A percentile compares a stretch with the other conserved stretches of the same genome.
Evolutionary conservation across 2,797 vertebrate species (phyloP).

Genomic region (Mormyrus hasselquistii): DNA sequence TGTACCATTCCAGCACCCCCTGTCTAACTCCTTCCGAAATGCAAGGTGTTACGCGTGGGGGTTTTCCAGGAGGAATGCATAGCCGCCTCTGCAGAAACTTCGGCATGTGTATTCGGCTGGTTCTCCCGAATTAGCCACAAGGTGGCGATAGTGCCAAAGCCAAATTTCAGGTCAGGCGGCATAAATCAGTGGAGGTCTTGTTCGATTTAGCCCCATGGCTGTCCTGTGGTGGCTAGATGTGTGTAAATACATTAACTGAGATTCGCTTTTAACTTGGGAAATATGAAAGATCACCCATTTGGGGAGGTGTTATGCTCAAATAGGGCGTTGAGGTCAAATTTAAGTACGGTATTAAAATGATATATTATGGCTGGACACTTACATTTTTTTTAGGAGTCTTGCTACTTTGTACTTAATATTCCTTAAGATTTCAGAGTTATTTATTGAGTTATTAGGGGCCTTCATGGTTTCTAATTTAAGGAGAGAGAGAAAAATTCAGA

Average conservation of each 20-base stretch:
- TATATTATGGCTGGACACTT: not conserved
- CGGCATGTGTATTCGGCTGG: not conserved
- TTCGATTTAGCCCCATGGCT: not conserved
- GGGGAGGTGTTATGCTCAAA: not conserved
- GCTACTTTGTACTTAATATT: not conserved
- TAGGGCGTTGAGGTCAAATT: not conserved
- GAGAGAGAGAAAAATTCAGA: not conserved
- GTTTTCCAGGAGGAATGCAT: not conserved
- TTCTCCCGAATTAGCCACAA: not conserved
- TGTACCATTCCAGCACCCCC: not conserved
- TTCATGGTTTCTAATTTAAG: not conserved
- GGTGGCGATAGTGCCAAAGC: not conserved
- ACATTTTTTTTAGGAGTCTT: not conserved
- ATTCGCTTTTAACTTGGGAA: not conserved
- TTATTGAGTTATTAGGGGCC: not conserved
- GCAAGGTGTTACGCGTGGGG: not conserved
- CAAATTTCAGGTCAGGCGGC: not conserved
- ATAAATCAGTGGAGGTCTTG: not conserved
- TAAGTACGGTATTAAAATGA: not conserved
- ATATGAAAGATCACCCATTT: not conserved
- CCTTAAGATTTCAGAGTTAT: not conserved
- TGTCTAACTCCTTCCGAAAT: not conserved
- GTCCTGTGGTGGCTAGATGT: not conserved
- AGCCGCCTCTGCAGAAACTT: not conserved
- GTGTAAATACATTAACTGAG: not conserved